Evolutionary conservation across 2,888 invertebrate genomes (phyloP), one percentile per base, ranked within the genome.

Genomic region (Tolmerus cingulatus): DNA sequence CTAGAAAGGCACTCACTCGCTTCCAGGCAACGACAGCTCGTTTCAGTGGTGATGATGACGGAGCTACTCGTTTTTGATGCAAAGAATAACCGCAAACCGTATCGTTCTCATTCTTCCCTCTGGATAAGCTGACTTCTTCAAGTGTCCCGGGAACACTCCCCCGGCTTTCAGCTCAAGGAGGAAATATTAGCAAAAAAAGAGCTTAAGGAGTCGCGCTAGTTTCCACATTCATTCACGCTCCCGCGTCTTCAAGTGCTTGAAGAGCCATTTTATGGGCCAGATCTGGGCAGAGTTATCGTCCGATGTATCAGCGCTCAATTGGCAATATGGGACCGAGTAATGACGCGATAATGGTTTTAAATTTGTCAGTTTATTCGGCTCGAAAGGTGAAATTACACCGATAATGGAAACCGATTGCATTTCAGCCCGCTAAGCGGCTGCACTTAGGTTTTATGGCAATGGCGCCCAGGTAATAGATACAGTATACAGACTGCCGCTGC

Each of bases 341-440:
- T 84, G 84, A 84, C 37, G 84, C 84, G 74, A 84, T 84, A 74
- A 84, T 84, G 84, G 84, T 74, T 66, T 57, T 84, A 84, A 84
- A 84, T 84, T 84, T 84, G 84, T 84, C 84, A 81, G 81, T 46
- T 78, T 81, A 81, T 81, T 51, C 51, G 51, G 27, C 30, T 46
- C 55, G 81, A 81, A 81, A 81, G 81, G 81, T 81, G 81, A 81
- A 81, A 81, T 81, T 81, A 81, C 81, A 51, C 81, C 46, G 81
- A 81, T 81, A 81, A 81, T 81, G 81, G 81, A 16, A 55, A 51
- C 27, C 46, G 51, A 81, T 81, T 81, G 81, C 51, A 81, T 81
- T 81, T 51, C 37, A 55, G 43, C n/a, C n/a, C 37, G 51, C 27
- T 81, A 51, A 30, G 51, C 81, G 27, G 46, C 27, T 81, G 51